Evolutionary conservation across 2,113 vertebrate species (phyloP).

Genomic region (Oncorhynchus clarkii): DNA sequence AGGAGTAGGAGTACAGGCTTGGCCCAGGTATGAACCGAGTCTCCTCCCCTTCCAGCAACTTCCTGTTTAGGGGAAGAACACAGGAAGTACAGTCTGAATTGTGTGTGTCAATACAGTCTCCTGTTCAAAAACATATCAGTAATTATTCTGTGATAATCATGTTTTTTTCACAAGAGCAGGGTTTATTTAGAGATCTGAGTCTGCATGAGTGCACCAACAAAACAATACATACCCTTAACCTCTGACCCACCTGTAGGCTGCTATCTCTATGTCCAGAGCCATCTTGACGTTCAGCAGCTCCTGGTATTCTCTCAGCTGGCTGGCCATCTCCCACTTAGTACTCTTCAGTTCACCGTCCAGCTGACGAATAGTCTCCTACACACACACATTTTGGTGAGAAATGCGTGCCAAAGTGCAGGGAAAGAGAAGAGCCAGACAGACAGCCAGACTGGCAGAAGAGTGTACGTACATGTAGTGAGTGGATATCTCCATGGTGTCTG

Average conservation of each 20-base stretch:
- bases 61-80: constrained; percentile 73
- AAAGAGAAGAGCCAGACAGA: not conserved
- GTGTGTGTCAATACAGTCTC: not conserved
- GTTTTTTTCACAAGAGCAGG: too few relatives aligned
- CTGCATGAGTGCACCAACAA: not conserved
- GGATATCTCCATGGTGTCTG: constrained; percentile 85
- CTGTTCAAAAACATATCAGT: not conserved
- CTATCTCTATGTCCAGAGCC: constrained; percentile 94
- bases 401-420: not conserved
- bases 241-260: constrained; percentile 85
- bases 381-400: constrained; percentile 4
- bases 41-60: constrained; percentile 91
- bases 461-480: constrained; percentile 86
- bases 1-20: constrained; percentile 77
- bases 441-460: not conserved
- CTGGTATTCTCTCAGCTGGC: constrained; percentile 91
- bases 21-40: constrained; percentile 81
- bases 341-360: constrained; percentile 86
- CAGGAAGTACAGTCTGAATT: not conserved
- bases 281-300: constrained; percentile 96
- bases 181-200: not conserved
- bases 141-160: not conserved
- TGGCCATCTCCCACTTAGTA: constrained; percentile 96
- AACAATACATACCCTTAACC: not conserved
- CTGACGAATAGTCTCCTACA: constrained; percentile 88